These are phyloP conservation scores for Lepidurus couesii DNA, from an alignment of 1,140 invertebrate species.

Conservation along the genomic window DNA sequence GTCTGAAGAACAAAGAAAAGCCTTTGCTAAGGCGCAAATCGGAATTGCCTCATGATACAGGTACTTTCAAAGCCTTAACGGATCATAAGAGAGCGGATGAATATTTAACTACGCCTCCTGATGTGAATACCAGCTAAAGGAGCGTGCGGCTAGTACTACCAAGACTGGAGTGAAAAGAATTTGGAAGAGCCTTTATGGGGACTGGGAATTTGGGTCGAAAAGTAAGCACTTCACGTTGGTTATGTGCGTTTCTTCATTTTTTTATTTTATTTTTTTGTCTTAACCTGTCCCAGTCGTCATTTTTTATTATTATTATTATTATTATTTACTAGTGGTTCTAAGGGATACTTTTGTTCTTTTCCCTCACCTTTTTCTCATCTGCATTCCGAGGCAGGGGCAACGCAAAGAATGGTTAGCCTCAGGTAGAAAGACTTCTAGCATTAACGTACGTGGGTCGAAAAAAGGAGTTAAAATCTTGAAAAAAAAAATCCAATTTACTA, in stretches of 20 bases:
- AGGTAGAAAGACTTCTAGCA: conserved; percentile 12
- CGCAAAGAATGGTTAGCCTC: background rate
- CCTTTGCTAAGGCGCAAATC: conserved; percentile 87
- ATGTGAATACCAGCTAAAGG: conserved; percentile 56
- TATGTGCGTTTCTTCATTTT: background rate
- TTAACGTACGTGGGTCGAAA: conserved; percentile 1
- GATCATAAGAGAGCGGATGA: conserved; percentile 88
- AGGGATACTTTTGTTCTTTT: background rate
- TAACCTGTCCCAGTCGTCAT: background rate
- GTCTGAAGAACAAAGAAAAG: conserved; percentile 65
- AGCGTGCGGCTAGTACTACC: conserved; percentile 1
- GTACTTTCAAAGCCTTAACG: conserved; percentile 79
- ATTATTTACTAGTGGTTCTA: background rate
- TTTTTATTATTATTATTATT: conserved; percentile 8
- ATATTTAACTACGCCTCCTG: conserved; percentile 72
- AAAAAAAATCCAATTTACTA: conserved; percentile 1
- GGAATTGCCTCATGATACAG: conserved; percentile 84
- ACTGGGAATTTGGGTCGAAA: background rate
- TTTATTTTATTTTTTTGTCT: background rate
- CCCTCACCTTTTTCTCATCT: background rate
- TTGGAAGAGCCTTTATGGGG: conserved; percentile 12
- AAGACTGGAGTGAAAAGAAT: background rate
- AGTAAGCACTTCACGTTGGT: background rate
- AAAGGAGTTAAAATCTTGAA: background rate
- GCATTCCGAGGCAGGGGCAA: conserved; percentile 8